A percentile compares a stretch with the other conserved stretches of the same genome.
These are phyloP conservation scores for Leptinotarsa lineolata DNA, from an alignment of 1,140 invertebrate genomes.

Conservation along the genomic window DNA sequence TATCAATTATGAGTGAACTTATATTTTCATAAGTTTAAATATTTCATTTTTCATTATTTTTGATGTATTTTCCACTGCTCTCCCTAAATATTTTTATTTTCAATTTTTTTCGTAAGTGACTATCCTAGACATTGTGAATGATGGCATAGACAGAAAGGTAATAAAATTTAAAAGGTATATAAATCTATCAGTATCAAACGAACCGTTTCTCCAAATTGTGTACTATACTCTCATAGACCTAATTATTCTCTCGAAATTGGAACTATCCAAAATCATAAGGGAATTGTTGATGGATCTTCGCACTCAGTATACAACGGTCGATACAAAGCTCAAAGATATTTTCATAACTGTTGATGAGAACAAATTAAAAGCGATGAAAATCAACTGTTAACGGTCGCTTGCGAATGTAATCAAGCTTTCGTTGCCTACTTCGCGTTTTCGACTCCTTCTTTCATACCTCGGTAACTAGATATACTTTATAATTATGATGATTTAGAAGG, in stretches of 20 bases:
- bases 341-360: slow-evolving; percentile 17
- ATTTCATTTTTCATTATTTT: too few relatives aligned
- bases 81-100: too few relatives aligned
- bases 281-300: slow-evolving; percentile 15
- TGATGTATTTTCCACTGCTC: too few relatives aligned
- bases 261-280: neutral
- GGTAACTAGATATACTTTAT: slow-evolving; percentile 34
- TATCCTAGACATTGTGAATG: too few relatives aligned
- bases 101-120: too few relatives aligned
- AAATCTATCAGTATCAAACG: too few relatives aligned
- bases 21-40: too few relatives aligned
- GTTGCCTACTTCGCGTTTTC: slow-evolving; percentile 18
- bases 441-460: slow-evolving; percentile 22
- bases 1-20: too few relatives aligned
- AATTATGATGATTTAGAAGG: slow-evolving; percentile 27
- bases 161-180: too few relatives aligned
- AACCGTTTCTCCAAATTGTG: too few relatives aligned
- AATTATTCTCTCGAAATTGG: neutral
- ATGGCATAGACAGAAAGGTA: too few relatives aligned
- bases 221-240: neutral
- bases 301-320: slow-evolving; percentile 1
- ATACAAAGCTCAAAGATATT: neutral
- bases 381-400: slow-evolving; percentile 35
- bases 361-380: slow-evolving; percentile 35
- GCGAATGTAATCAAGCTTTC: slow-evolving; percentile 34